Percentiles rank a stretch among this genome's conserved stretches.
These are phyloP conservation scores for Piprites chloris DNA, from an alignment of 2,113 vertebrate genomes.

Conservation along the genomic window DNA sequence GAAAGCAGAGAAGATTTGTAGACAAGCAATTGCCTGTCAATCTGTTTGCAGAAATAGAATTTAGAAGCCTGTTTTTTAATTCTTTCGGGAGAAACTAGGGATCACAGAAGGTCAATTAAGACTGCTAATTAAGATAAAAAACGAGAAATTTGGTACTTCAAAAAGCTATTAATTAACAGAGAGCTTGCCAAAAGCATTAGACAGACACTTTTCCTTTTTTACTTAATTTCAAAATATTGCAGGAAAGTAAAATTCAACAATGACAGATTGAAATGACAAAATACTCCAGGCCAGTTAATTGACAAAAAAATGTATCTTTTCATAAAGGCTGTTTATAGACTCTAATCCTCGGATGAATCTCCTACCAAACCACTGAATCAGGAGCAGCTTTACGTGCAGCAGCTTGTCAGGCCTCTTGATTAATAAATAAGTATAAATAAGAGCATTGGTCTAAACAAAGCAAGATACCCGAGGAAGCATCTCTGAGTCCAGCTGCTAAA, in stretches of 20 bases:
- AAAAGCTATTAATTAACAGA: slow-evolving; percentile 8
- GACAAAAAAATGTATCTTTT: neutral
- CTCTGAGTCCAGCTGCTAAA: neutral
- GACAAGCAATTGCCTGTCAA: neutral
- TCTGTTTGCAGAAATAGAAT: neutral
- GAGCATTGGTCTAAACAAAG: neutral
- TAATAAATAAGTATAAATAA: slow-evolving; percentile 17
- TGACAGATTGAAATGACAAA: slow-evolving; percentile 17
- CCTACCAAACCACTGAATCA: neutral
- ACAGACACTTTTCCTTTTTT: neutral
- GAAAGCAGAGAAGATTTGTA: neutral
- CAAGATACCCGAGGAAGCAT: neutral
- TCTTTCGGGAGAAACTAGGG: neutral
- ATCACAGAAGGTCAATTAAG: slow-evolving; percentile 40
- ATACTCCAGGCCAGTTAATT: slow-evolving; percentile 9
- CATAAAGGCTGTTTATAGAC: neutral
- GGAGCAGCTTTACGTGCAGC: neutral
- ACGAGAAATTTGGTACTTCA: neutral
- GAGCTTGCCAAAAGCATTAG: neutral
- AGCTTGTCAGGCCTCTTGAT: neutral
- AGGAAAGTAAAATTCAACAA: slow-evolving; percentile 4
- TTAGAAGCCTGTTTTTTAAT: neutral
- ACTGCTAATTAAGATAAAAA: slow-evolving; percentile 47
- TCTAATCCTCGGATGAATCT: slow-evolving; percentile 1
- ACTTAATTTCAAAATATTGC: slow-evolving; percentile 16